Base-by-base conservation (phyloP, 2,113 vertebrate genomes). In the Rissa tridactyla region DNA sequence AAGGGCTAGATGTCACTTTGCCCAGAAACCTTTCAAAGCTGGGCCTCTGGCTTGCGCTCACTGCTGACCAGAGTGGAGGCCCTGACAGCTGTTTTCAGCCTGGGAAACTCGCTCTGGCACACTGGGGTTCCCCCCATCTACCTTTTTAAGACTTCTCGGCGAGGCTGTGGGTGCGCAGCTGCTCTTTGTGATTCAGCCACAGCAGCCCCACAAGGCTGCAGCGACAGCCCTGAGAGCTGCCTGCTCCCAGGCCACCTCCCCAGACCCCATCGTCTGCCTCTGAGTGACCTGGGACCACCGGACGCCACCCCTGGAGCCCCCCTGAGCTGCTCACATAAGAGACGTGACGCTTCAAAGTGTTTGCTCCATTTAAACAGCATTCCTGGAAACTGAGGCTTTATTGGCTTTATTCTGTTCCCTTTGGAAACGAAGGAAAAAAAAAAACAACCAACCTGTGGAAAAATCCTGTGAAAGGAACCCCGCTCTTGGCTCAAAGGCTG, bases 61-160 rank as follows among this genome's bases (percentile, higher is more conserved):
- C 15, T 27, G 17, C 19, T 89, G 84, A 46, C 81, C 54, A 1
- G 1, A 32, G 40, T 17, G n/a, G 57, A 61, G 38, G 65, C 20
- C 8, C 70, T 66, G 29, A 12, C 30, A 76, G 17, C 44, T 79
- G 34, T 51, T 76, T 72, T 26, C 13, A 52, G 34, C 44, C 30
- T 29, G 20, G 29, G 29, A 89, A 92, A n/a, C 11, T n/a, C 21
- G 8, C 21, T 46, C 47, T 0, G 0, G 7, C 1, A 10, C 29
- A 15, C 65, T 65, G 47, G 9, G 7, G 4, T 52, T 86, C 0
- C 4, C 7, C 13, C 21, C 15, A 2, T 34, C 42, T 51, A 4
- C 11, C 2, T 51, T 83, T 86, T 36, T 13, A 15, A 38, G 21
- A 9, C 0, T 0, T 26, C 17, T 51, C 0, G 0, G 26, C 1